Percentiles rank a stretch among this genome's conserved stretches.
phyloP scores from a whole-genome alignment of 2,797 vertebrate species.

The Morus bassanus region DNA sequence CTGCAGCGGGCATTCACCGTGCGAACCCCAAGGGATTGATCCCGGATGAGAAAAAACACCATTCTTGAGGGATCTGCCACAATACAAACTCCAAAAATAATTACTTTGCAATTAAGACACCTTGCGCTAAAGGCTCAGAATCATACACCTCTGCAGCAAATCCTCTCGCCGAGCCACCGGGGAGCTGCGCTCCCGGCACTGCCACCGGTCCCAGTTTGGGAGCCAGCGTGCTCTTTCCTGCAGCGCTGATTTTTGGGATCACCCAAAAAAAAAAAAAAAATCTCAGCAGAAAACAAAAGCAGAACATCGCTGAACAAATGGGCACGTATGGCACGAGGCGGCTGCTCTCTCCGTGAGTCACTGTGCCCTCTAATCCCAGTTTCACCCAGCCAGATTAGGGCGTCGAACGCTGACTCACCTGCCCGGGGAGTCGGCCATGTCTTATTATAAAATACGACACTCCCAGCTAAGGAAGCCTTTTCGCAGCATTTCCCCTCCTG shows the following conservation, averaged over 20 bases:
- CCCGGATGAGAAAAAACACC: not conserved
- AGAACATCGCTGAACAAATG: rapidly evolving
- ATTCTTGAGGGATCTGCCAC: not conserved
- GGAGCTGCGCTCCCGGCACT: rapidly evolving
- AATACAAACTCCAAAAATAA: rapidly evolving
- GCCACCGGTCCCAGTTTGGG: not conserved
- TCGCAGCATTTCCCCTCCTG: not conserved
- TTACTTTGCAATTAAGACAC: not conserved
- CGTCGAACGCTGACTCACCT: not conserved
- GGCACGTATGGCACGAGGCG: rapidly evolving
- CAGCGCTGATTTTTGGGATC: not conserved
- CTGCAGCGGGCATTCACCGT: rapidly evolving
- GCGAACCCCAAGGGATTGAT: not conserved
- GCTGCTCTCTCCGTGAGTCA: not conserved
- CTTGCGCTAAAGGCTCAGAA: not conserved
- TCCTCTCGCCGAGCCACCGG: rapidly evolving
- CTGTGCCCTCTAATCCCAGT: not conserved
- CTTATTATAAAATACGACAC: not conserved
- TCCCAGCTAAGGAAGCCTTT: not conserved
- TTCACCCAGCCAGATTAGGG: not conserved
- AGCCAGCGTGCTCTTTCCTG: rapidly evolving
- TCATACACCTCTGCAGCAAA: rapidly evolving
- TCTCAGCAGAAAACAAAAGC: not conserved
- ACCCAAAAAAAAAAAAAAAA: not conserved
- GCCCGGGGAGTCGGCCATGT: rapidly evolving